Base-by-base conservation (phyloP, 1,140 invertebrate genomes). In the Drosophila quadrilineata region DNA sequence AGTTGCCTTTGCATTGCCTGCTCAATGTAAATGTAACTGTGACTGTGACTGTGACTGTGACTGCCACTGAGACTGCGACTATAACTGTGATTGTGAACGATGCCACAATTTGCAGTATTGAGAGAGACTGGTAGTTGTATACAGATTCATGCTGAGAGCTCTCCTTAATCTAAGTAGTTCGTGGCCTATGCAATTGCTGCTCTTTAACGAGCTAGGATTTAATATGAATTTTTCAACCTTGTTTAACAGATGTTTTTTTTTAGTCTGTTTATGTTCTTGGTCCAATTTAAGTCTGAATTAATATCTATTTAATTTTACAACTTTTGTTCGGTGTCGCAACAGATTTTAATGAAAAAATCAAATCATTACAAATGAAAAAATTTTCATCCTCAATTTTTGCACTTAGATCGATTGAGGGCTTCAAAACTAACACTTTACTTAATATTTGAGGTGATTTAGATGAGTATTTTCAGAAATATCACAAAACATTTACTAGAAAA, bases 41-140 rank as follows among this genome's bases (percentile, higher is more conserved):
- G 6, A 22, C 38, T 41, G 38, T 5, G 0, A 29, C 43, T 49
- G 28, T 12, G 14, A 50, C n/a, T 50, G 31, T 26, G 10, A 56
- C 36, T 54, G 38, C 48, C 24, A 19, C 60, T 64, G 52, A n/a
- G n/a, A n/a, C n/a, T n/a, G n/a, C n/a, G n/a, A 21, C 35, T 56
- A 31, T 16, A 31, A 26, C 26, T 48, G 35, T 41, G 38, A 58
- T n/a, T n/a, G 45, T 43, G 46, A 58, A 49, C 49, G 43, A 49
- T 64, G 59, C 50, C 38, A 62, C 21, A 14, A 64, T 65, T 43
- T 49, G 50, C 62, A 58, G n/a, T 65, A 33, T 38, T 38, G 29
- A 12, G 31, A 19, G 17, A n/a, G n/a, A n/a, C n/a, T n/a, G n/a
- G n/a, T n/a, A n/a, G 9, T 12, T 49, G 6, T 12, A 45, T 45